Base-by-base conservation (phyloP, 1,140 invertebrate species). In the Drosophila pandora region DNA sequence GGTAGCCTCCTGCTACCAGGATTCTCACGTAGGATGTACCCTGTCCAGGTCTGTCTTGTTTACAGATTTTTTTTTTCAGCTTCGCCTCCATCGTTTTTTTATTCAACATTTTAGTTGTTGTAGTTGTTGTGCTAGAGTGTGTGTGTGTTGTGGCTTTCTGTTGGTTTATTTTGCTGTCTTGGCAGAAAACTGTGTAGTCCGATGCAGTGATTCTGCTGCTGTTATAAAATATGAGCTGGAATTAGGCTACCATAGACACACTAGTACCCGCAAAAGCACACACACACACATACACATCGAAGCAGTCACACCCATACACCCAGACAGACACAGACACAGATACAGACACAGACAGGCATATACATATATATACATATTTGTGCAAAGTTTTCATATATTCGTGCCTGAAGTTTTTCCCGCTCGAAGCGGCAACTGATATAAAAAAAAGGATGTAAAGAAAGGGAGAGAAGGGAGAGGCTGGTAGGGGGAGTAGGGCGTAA, bases 191-290 rank as follows among this genome's bases (percentile, higher is more conserved):
- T 55, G 57, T 61, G 71, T 78, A 67, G 73, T 85, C 81, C 74
- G 63, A 62, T 84, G 77, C 78, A 82, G 78, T 87, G 83, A 87
- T 87, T 88, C 80, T 82, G 83, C 80, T 87, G 79, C 80, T 82
- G 74, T 82, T 82, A 69, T 88, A 79, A 82, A 88, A 85, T 85
- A 85, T 84, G 80, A 85, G 76, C 80, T 79, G 68, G 61, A 79
- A 83, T 84, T 79, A 84, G 80, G 77, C 61, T 68, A 50, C 62
- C 71, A 72, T 73, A 62, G 55, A 72, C 64, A 74, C 60, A 69
- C 63, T 52, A 52, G 54, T 69, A 56, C 30, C 25, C 32, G 32
- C 65, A 39, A n/a, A 54, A 23, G 49, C 45, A 68, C 43, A 52
- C 73, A 60, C 28, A 45, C 37, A 34, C 43, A 67, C 43, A 52